Evolutionary conservation across 2,113 vertebrate species (phyloP).

Genomic region (Balaeniceps rex): DNA sequence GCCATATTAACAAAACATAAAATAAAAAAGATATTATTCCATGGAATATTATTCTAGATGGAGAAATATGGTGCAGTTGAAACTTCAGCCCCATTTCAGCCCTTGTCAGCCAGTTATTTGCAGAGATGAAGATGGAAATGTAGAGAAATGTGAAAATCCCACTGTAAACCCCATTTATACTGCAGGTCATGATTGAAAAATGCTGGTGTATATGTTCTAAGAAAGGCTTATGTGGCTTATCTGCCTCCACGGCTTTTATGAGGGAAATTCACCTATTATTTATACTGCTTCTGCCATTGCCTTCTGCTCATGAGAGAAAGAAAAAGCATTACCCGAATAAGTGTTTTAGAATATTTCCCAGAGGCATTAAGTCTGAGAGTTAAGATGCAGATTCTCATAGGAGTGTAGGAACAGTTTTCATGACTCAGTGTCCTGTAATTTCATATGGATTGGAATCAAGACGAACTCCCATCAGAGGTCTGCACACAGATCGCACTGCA

Average conservation of each 20-base stretch:
- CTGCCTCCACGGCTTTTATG: not conserved
- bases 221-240: not conserved
- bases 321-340: not conserved
- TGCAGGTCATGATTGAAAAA: not conserved
- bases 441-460: not conserved
- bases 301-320: not conserved
- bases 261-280: not conserved
- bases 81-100: not conserved
- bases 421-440: not conserved
- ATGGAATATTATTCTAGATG: not conserved
- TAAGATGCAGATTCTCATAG: not conserved
- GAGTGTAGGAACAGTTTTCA: not conserved
- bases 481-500: not conserved
- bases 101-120: not conserved
- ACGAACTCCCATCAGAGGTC: not conserved
- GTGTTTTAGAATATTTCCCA: not conserved
- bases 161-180: not conserved
- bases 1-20: not conserved
- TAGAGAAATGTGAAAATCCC: not conserved
- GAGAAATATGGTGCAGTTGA: not conserved
- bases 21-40: not conserved
- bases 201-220: not conserved
- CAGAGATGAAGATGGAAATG: not conserved
- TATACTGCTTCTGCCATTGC: not conserved
- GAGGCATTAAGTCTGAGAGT: not conserved